Conservation (phyloP, 2,888 invertebrate genomes). For the Leptopilina syphax region DNA sequence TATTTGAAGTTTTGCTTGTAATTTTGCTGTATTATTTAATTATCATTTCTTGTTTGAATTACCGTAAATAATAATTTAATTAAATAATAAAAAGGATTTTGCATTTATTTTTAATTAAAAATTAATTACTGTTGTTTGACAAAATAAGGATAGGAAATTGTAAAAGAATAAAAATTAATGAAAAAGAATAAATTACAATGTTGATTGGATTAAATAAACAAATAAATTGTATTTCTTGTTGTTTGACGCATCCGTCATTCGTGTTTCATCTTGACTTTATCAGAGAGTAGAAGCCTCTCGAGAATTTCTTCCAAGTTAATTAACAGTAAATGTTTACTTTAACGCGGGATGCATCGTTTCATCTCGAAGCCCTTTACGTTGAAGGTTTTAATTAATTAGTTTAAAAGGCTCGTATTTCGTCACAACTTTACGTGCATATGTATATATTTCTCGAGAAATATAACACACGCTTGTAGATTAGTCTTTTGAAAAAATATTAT, state of each 20-base stretch:
- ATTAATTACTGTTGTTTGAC: too few species aligned
- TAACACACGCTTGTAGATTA: not conserved
- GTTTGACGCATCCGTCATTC: conserved; percentile 1
- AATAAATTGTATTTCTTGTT: not conserved
- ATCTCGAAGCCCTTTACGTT: not conserved
- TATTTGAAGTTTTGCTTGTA: too few species aligned
- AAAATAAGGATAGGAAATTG: too few species aligned
- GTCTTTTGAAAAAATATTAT: not conserved
- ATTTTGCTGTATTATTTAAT: too few species aligned
- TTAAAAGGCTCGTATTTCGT: conserved; percentile 2
- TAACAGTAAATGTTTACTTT: conserved; percentile 35
- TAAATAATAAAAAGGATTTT: too few species aligned
- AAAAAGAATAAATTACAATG: too few species aligned
- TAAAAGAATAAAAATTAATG: too few species aligned
- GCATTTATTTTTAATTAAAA: too few species aligned
- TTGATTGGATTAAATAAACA: not conserved
- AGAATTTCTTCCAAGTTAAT: conserved; percentile 31
- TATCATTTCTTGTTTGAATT: too few species aligned
- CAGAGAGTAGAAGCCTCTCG: conserved; percentile 2
- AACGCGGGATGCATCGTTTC: conserved; percentile 13
- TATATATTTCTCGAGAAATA: not conserved
- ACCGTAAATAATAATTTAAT: too few species aligned
- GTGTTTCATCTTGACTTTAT: conserved; percentile 6
- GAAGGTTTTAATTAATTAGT: conserved; percentile 21
- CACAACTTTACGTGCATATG: not conserved